Evolutionary conservation across 92 coral and sea anemone genomes (phyloP), one percentile per base, ranked within the genome.

Genomic region (Zoanthus sansibaricus): DNA sequence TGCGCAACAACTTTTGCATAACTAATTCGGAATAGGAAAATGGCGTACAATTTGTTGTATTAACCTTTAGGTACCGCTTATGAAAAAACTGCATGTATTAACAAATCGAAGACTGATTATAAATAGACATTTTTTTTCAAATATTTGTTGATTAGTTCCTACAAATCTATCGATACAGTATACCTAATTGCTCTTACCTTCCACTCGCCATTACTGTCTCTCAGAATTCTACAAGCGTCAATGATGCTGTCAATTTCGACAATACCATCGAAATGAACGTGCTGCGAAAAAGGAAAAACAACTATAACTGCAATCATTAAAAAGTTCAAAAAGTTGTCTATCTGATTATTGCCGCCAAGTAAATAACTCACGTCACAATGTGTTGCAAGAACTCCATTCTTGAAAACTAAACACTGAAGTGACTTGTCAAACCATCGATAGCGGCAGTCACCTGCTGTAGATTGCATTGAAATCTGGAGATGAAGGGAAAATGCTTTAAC

Each of bases 341-440:
- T 49, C 55, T 7, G 55, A 49, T 49, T 1, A 7, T 49, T 7
- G 55, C 10, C 1, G 3, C 12, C 55, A 20, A 4, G 20, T 62
- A 0, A 25, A 25, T 44, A 72, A 77, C 99, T 93, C 90, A 97
- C 99, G 84, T 97, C 98, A 91, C 93, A 71, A 71, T 93, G 90
- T 55, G 91, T 56, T 1, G 91, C 98, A 67, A 97, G 48, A 13
- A 70, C 75, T 10, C 99, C 99, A 89, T 95, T 89, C 83, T 91
- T 90, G 82, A 87, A 93, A 10, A 79, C 88, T 31, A 97, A 18
- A 15, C 95, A 3, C 6, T 72, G 32, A 0, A 95, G 20, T 9
- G 95, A 89, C 82, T 97, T 97, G 94, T 97, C 99, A 90, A 97
- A 97, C 99, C 99, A 97, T 69, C 99, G 94, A 83, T 95, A 92